Evolutionary conservation across 2,113 vertebrate species (phyloP).

Genomic region (Pyxicephalus adspersus): DNA sequence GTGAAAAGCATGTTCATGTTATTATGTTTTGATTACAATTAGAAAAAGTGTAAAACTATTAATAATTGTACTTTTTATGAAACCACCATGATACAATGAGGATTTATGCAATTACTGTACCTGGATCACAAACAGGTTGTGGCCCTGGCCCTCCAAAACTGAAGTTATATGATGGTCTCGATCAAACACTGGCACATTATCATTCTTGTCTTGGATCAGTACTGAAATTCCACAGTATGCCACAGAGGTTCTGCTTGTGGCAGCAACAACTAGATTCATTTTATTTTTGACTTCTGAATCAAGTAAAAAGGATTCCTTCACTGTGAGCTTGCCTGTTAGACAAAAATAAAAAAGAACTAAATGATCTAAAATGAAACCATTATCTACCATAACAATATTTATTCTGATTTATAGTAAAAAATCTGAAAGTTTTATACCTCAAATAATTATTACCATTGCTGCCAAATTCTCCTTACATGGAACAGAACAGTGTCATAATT

Average conservation of each 20-base stretch:
- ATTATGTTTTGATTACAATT: too few species aligned
- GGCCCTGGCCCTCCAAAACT: conserved; percentile 80
- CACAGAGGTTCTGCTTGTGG: conserved; percentile 71
- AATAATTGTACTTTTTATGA: too few species aligned
- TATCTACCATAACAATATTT: too few species aligned
- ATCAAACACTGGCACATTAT: conserved; percentile 83
- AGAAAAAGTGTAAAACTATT: too few species aligned
- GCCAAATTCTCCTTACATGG: too few species aligned
- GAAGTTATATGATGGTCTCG: conserved; percentile 75
- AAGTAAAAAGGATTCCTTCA: conserved; percentile 78
- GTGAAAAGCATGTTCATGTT: too few species aligned
- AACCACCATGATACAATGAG: too few species aligned
- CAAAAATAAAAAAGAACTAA: neutral
- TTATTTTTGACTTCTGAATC: conserved; percentile 80
- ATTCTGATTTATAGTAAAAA: too few species aligned
- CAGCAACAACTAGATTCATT: conserved; percentile 79
- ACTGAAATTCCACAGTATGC: conserved; percentile 77
- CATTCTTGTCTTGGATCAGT: conserved; percentile 82
- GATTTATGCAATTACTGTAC: conserved; percentile 68
- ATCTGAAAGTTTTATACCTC: too few species aligned
- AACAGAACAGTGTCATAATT: too few species aligned
- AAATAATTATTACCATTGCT: too few species aligned
- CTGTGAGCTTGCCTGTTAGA: conserved; percentile 78
- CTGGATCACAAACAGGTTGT: conserved; percentile 80
- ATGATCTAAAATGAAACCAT: neutral